These are phyloP conservation scores for Turritopsis dohrnii DNA, from an alignment of 30 jellyfish, hydroid and myxozoan species.

Conservation along the genomic window DNA sequence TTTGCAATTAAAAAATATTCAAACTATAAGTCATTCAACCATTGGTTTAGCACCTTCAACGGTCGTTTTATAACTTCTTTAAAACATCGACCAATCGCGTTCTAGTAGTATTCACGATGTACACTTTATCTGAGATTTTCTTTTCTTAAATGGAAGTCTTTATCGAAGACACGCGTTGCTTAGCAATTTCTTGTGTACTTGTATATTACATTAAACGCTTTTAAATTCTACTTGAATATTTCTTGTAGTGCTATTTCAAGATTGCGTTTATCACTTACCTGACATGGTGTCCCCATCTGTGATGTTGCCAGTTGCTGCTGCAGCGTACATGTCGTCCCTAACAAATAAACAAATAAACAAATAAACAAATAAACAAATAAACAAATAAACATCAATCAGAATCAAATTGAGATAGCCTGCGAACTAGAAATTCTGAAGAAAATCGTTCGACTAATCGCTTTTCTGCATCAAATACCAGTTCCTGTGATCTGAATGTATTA, in stretches of 20 bases:
- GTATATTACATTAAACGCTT: no score
- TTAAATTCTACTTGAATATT: no score
- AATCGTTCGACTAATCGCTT: no score
- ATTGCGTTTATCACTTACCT: not conserved
- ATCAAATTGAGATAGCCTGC: no score
- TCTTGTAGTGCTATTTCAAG: no score
- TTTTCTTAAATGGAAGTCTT: not conserved
- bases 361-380: not conserved
- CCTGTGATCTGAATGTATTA: no score
- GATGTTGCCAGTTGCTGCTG: slow-evolving; percentile 15
- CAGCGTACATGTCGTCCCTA: slow-evolving; percentile 19
- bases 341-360: not conserved
- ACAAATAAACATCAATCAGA: no score
- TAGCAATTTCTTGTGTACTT: not conserved
- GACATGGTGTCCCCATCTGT: not conserved
- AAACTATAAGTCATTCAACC: not conserved
- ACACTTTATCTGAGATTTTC: not conserved
- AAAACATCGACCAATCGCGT: not conserved
- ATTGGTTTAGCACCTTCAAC: not conserved
- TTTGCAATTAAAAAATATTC: no score
- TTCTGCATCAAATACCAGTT: no score
- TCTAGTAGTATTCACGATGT: not conserved
- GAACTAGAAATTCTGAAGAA: no score
- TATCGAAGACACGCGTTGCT: not conserved
- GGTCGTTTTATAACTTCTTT: not conserved